Conservation (phyloP, 2,888 invertebrate genomes). For the Eumacrocentrus americanus region DNA sequence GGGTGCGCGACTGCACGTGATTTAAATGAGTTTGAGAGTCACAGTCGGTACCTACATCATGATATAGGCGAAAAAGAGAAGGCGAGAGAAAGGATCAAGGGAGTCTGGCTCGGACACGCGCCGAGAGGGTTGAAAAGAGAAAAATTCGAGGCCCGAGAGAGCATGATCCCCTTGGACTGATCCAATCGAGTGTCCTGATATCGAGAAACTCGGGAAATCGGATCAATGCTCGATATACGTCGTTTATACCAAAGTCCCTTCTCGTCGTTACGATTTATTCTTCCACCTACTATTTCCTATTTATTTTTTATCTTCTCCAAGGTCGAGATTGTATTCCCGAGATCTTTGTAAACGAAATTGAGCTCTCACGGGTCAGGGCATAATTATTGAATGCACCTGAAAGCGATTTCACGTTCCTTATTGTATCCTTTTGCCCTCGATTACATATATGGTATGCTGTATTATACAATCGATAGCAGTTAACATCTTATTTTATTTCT, state of each 20-base stretch:
- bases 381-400: conserved; percentile 5
- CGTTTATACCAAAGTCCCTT: conserved; percentile 25
- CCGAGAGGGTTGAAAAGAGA: conserved; percentile 37
- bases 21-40: conserved; percentile 45
- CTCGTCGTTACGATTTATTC: conserved; percentile 22
- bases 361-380: conserved; percentile 31
- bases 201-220: conserved; percentile 31
- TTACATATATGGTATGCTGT: too few species aligned
- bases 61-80: conserved; percentile 21
- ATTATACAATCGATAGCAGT: too few species aligned
- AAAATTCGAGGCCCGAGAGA: conserved; percentile 18
- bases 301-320: not conserved
- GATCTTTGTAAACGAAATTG: conserved; percentile 35
- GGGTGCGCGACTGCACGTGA: conserved; percentile 39
- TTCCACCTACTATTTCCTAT: conserved; percentile 13
- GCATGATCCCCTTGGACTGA: conserved; percentile 19
- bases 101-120: conserved; percentile 42
- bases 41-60: conserved; percentile 14
- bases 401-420: not conserved
- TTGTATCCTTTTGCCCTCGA: too few species aligned
- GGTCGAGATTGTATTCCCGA: conserved; percentile 14
- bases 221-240: conserved; percentile 41
- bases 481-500: conserved; percentile 18
- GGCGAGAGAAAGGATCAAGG: conserved; percentile 25
- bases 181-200: conserved; percentile 45